Evolutionary conservation across 2,888 invertebrate genomes (phyloP).

Genomic region (Galerucella calmariensis): DNA sequence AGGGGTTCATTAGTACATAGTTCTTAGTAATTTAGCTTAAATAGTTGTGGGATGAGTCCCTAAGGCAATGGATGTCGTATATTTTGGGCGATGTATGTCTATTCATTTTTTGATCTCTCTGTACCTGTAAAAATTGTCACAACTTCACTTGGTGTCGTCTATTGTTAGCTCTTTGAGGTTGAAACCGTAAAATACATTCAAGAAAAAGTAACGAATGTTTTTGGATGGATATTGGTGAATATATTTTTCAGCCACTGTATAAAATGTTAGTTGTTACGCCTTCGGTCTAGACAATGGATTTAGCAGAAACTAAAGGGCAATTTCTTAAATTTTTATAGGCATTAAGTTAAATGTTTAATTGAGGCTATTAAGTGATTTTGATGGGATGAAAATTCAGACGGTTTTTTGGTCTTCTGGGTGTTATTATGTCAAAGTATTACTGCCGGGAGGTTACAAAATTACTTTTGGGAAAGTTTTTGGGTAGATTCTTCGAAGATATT

Average conservation of each 20-base stretch:
- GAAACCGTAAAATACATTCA: too few relatives aligned
- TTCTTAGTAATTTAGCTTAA: too few relatives aligned
- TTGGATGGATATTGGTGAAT: too few relatives aligned
- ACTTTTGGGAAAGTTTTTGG: constrained; percentile 14
- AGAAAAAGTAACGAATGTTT: too few relatives aligned
- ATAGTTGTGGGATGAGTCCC: too few relatives aligned
- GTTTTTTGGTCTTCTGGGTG: constrained; percentile 14
- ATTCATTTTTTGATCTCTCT: too few relatives aligned
- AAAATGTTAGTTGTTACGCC: neutral
- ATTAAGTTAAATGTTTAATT: constrained; percentile 51
- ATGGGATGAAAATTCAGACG: constrained; percentile 28
- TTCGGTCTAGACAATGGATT: neutral
- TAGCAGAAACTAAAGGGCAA: constrained; percentile 34
- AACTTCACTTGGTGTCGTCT: too few relatives aligned
- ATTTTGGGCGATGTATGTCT: too few relatives aligned
- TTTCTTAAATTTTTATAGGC: constrained; percentile 43
- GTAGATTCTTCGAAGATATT: constrained; percentile 11
- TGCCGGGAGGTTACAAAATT: constrained; percentile 15
- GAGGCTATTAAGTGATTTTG: constrained; percentile 38
- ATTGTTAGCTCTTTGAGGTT: too few relatives aligned
- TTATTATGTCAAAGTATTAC: constrained; percentile 31
- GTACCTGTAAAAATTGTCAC: too few relatives aligned
- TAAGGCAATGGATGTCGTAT: too few relatives aligned
- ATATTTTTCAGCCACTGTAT: neutral
- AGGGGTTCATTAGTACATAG: too few relatives aligned